phyloP scores from a whole-genome alignment of 2,113 vertebrate species.

The Marmota flaviventris region DNA sequence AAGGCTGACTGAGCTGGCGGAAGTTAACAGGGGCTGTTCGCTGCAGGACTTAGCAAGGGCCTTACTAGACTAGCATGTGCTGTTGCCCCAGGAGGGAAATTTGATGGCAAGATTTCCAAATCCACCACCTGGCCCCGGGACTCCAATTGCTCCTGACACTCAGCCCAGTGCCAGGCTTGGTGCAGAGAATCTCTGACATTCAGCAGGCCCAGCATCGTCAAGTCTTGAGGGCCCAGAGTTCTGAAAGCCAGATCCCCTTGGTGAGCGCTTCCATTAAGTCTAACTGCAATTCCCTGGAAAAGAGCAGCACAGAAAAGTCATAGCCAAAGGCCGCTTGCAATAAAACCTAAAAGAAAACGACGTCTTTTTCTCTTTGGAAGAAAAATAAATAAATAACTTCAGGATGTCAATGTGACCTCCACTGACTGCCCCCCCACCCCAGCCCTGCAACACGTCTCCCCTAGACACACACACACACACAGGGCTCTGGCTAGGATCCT shows the following conservation, averaged over 20 bases:
- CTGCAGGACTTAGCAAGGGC: not conserved
- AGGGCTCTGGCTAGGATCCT: not conserved
- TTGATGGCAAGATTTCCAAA: not conserved
- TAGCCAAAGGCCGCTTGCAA: not conserved
- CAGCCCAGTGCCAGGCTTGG: too few relatives aligned
- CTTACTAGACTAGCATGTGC: not conserved
- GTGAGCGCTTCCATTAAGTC: not conserved
- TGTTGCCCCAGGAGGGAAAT: not conserved
- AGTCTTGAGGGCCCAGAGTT: not conserved
- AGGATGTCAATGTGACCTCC: not conserved
- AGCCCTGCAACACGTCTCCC: not conserved
- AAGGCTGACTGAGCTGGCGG: not conserved
- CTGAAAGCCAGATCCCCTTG: not conserved
- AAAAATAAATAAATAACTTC: not conserved
- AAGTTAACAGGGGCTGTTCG: not conserved
- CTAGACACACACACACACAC: rapidly evolving
- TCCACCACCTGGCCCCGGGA: not conserved
- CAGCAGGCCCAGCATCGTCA: not conserved
- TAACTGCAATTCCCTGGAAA: not conserved
- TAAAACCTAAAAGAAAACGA: not conserved
- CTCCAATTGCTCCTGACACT: not conserved
- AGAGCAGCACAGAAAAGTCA: not conserved
- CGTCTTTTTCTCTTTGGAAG: not conserved
- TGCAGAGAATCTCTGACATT: rapidly evolving
- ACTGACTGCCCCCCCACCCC: not conserved